These are phyloP conservation scores for Betta splendens DNA, from an alignment of 2,797 vertebrate species.

Conservation along the genomic window DNA sequence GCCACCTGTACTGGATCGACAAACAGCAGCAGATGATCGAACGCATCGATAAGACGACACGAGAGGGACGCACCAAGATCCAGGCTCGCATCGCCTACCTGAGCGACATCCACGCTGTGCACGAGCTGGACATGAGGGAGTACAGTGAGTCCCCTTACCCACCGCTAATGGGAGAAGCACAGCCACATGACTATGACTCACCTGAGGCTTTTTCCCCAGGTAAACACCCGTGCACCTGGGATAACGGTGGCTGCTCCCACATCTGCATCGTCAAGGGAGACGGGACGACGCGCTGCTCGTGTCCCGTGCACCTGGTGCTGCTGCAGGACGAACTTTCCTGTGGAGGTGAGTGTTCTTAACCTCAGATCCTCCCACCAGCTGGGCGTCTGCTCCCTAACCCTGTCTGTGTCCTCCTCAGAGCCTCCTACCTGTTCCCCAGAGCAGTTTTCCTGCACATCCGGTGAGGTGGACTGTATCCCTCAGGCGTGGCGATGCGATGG, in stretches of 20 bases:
- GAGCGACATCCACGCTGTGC: slow-evolving; percentile 96
- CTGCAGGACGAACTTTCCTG: slow-evolving; percentile 95
- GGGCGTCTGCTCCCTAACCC: not conserved
- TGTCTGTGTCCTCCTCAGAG: slow-evolving; percentile 76
- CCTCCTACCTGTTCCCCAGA: slow-evolving; percentile 96
- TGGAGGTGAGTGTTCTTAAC: slow-evolving; percentile 93
- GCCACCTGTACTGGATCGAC: slow-evolving; percentile 98
- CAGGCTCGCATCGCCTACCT: slow-evolving; percentile 94
- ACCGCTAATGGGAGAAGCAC: not conserved
- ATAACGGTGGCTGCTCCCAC: slow-evolving; percentile 97
- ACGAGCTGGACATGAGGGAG: slow-evolving; percentile 89
- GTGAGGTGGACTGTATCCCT: slow-evolving; percentile 97
- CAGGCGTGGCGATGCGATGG: slow-evolving; percentile 96
- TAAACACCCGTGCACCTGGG: slow-evolving; percentile 93
- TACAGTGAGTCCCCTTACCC: slow-evolving; percentile 84
- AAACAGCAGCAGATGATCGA: slow-evolving; percentile 99
- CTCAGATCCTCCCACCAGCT: no score
- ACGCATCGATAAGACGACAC: slow-evolving; percentile 92
- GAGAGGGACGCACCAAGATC: slow-evolving; percentile 94
- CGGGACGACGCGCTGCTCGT: slow-evolving; percentile 95
- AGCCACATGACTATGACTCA: not conserved
- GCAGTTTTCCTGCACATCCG: slow-evolving; percentile 94
- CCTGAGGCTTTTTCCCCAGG: slow-evolving; percentile 68
- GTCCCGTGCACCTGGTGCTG: slow-evolving; percentile 93
- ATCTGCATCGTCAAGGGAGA: slow-evolving; percentile 98